phyloP scores from a whole-genome alignment of 1,140 invertebrate genomes.

The Charaxes varanes region DNA sequence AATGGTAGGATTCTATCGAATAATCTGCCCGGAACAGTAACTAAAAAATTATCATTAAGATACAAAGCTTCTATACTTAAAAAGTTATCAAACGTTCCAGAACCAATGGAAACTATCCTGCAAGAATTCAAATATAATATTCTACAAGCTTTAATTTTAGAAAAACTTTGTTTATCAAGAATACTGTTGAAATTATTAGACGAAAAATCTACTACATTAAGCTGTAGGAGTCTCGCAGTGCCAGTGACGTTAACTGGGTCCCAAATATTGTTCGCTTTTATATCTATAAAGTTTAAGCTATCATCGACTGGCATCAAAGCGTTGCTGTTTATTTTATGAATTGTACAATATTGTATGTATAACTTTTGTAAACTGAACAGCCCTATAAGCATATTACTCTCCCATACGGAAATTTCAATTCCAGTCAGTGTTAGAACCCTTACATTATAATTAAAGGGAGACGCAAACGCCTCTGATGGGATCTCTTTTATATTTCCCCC shows the following conservation, averaged over 20 bases:
- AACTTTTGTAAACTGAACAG: slow-evolving; percentile 36
- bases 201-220: slow-evolving; percentile 46
- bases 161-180: slow-evolving; percentile 37
- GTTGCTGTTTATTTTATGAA: slow-evolving; percentile 27
- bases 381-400: slow-evolving; percentile 38
- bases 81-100: slow-evolving; percentile 51
- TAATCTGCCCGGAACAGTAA: slow-evolving; percentile 34
- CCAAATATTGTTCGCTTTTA: slow-evolving; percentile 35
- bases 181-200: slow-evolving; percentile 39
- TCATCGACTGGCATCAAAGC: slow-evolving; percentile 35
- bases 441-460: slow-evolving; percentile 30
- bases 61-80: slow-evolving; percentile 40
- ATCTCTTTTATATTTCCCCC: slow-evolving; percentile 48
- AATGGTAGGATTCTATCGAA: slow-evolving; percentile 33
- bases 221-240: slow-evolving; percentile 15
- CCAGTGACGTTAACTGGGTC: slow-evolving; percentile 48
- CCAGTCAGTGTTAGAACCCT: slow-evolving; percentile 29
- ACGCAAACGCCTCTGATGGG: slow-evolving; percentile 38
- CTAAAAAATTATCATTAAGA: slow-evolving; percentile 49
- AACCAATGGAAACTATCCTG: slow-evolving; percentile 38
- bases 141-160: slow-evolving; percentile 32
- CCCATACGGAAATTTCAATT: slow-evolving; percentile 33
- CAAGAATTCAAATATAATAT: slow-evolving; percentile 46
- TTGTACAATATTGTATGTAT: slow-evolving; percentile 30
- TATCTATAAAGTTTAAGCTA: slow-evolving; percentile 38